A percentile compares a stretch with the other conserved stretches of the same genome.
phyloP scores from a whole-genome alignment of 2,113 vertebrate species.

The Axis porcinus region DNA sequence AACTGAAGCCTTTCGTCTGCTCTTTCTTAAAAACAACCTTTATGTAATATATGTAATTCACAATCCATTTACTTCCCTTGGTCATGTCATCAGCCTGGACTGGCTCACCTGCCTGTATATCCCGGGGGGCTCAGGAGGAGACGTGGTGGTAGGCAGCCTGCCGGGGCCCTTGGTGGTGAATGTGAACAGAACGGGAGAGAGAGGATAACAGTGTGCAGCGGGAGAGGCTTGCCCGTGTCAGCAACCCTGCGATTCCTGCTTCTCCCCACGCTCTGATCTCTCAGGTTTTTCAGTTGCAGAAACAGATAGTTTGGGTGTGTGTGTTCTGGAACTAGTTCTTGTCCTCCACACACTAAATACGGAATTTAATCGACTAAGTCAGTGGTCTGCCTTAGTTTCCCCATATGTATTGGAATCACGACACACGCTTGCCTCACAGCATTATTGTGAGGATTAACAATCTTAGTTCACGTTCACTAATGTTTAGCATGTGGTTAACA shows the following conservation, averaged over 20 bases:
- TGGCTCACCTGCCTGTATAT: background rate
- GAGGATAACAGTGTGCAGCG: background rate
- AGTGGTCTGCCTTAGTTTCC: background rate
- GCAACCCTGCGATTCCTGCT: too few relatives aligned
- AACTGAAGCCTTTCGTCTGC: background rate
- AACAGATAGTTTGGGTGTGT: background rate
- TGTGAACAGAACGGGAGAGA: background rate
- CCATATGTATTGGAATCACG: background rate
- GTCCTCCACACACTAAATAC: background rate
- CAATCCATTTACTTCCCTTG: background rate
- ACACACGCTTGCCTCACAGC: background rate
- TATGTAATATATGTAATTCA: conserved; percentile 35
- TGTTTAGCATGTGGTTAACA: background rate
- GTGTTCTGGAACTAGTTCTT: background rate
- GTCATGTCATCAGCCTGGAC: background rate
- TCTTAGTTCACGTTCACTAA: background rate
- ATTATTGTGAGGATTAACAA: background rate
- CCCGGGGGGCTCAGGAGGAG: background rate
- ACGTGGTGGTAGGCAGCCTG: too few relatives aligned
- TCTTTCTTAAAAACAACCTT: background rate
- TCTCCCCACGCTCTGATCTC: accelerated
- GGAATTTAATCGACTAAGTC: background rate
- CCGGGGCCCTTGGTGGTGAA: background rate
- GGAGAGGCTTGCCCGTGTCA: background rate
- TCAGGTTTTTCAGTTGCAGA: background rate